phyloP scores from a whole-genome alignment of 2,888 invertebrate species.

The Loripinus fragilis region DNA sequence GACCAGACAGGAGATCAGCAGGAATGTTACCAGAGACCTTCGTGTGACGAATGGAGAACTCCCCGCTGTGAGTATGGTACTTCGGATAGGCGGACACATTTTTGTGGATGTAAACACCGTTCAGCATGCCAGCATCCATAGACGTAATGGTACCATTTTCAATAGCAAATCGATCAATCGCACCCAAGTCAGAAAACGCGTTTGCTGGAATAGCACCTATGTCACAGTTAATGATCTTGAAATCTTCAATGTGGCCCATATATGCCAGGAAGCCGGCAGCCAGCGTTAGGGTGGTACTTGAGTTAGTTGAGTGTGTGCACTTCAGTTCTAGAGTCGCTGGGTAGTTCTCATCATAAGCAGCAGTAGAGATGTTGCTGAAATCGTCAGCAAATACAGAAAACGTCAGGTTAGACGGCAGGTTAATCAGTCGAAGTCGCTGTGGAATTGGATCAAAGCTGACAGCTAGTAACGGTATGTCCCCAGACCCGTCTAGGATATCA shows the following conservation, averaged over 20 bases:
- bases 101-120: conserved; percentile 34
- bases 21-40: conserved; percentile 29
- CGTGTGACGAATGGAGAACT: conserved; percentile 40
- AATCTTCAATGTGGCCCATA: conserved; percentile 45
- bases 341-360: conserved; percentile 52
- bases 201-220: conserved; percentile 35
- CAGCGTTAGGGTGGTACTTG: conserved; percentile 24
- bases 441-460: conserved; percentile 43
- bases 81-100: conserved; percentile 37
- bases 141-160: conserved; percentile 55
- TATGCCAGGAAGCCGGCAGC: conserved; percentile 34
- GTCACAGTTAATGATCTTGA: conserved; percentile 57
- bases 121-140: conserved; percentile 43
- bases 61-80: conserved; percentile 42
- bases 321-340: conserved; percentile 57
- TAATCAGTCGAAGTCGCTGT: conserved; percentile 36
- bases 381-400: conserved; percentile 42
- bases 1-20: conserved; percentile 23
- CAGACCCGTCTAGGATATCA: conserved; percentile 25
- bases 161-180: conserved; percentile 51
- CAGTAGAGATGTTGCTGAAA: conserved; percentile 27
- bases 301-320: conserved; percentile 25
- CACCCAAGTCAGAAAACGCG: conserved; percentile 43
- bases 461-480: conserved; percentile 40
- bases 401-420: conserved; percentile 35